A percentile compares a stretch with the other conserved stretches of the same genome.
phyloP scores from a whole-genome alignment of 2,888 invertebrate species.

The Dolichomitus sp. region DNA sequence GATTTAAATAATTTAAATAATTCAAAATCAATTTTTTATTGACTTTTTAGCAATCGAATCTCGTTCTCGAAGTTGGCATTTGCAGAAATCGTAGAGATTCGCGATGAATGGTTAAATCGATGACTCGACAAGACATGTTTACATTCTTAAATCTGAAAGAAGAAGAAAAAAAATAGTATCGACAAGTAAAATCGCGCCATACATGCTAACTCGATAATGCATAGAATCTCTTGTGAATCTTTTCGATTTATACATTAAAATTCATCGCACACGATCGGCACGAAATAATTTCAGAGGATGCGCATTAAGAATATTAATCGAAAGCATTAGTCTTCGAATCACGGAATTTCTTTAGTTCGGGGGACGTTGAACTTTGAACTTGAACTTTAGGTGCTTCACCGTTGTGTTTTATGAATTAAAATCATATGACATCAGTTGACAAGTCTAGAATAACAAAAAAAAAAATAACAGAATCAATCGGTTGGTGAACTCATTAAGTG shows the following conservation, averaged over 20 bases:
- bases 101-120: conserved; percentile 8
- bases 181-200: not conserved
- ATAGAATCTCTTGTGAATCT: conserved; percentile 5
- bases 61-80: not conserved
- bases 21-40: not conserved
- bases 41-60: not conserved
- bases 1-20: not conserved
- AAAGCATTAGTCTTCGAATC: conserved; percentile 53
- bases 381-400: conserved; percentile 5
- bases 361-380: conserved; percentile 61
- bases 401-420: not conserved
- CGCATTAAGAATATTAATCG: conserved; percentile 65
- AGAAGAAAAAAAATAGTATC: conserved; percentile 9
- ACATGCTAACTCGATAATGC: conserved; percentile 15
- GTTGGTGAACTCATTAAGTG: conserved; percentile 9
- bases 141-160: conserved; percentile 2
- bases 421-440: not conserved
- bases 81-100: not conserved
- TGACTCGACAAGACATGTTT: not conserved
- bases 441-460: not conserved
- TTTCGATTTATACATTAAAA: conserved; percentile 43
- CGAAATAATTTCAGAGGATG: conserved; percentile 58
- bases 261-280: conserved; percentile 41
- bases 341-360: conserved; percentile 30
- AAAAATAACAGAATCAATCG: not conserved